phyloP scores from a whole-genome alignment of 2,113 vertebrate genomes.

The Sterrhoptilus dennistouni region DNA sequence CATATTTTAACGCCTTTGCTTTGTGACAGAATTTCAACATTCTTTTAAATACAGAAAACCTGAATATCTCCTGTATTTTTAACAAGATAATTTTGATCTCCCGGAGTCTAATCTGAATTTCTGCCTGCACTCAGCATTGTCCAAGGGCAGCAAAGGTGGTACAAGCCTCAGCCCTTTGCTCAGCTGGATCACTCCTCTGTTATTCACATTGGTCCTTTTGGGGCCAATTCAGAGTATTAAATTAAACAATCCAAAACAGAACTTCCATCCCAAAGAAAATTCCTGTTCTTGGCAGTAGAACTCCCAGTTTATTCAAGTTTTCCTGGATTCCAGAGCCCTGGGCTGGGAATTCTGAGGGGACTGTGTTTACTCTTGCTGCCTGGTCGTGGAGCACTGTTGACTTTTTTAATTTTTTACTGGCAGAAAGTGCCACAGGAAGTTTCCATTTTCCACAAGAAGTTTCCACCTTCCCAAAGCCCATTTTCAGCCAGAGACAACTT shows the following conservation, averaged over 20 bases:
- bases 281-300: background rate
- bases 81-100: background rate
- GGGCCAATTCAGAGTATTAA: background rate
- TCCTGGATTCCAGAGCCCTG: background rate
- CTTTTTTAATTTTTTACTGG: background rate
- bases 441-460: background rate
- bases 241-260: fast-evolving
- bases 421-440: background rate
- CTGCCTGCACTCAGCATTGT: background rate
- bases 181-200: background rate
- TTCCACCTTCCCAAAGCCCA: background rate
- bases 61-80: background rate
- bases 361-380: background rate
- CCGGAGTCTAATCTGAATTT: background rate
- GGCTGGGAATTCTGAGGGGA: background rate
- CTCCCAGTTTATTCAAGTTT: background rate
- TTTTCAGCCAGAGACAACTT: background rate
- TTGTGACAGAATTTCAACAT: background rate
- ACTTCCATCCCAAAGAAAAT: background rate
- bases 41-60: background rate
- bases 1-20: background rate
- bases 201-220: background rate
- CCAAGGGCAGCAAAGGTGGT: fast-evolving
- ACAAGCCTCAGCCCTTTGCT: background rate
- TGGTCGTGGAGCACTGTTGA: background rate